Conservation (phyloP, 2,797 vertebrate species). For the Sphenodon punctatus region DNA sequence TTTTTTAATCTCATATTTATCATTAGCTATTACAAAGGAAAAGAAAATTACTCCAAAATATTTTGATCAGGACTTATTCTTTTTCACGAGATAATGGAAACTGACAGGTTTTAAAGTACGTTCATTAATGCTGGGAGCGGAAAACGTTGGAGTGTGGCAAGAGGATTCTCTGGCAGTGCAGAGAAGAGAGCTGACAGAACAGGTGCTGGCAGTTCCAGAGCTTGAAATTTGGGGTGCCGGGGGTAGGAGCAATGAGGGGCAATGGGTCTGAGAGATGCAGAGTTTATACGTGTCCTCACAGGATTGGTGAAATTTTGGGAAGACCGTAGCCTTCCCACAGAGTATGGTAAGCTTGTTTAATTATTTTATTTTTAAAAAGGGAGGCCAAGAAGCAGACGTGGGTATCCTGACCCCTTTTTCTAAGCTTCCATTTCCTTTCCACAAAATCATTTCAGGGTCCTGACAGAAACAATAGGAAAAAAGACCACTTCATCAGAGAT, state of each 20-base stretch:
- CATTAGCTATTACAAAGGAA: not conserved
- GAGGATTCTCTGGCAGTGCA: not conserved
- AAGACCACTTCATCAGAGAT: constrained; percentile 68
- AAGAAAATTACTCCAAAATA: not conserved
- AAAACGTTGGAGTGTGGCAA: not conserved
- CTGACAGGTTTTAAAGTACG: not conserved
- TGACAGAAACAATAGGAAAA: not conserved
- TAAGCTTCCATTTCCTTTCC: constrained; percentile 44
- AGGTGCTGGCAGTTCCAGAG: not conserved
- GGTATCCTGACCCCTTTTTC: constrained; percentile 36
- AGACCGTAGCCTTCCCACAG: too few species aligned
- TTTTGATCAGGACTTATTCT: not conserved
- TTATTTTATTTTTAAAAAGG: not conserved
- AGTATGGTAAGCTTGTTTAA: too few species aligned
- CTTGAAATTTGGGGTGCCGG: too few species aligned
- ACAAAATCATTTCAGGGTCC: constrained; percentile 39
- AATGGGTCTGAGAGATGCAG: too few species aligned
- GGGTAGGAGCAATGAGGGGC: too few species aligned
- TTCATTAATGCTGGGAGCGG: not conserved
- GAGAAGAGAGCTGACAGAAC: constrained; percentile 1
- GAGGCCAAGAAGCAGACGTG: not conserved
- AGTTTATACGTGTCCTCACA: too few species aligned
- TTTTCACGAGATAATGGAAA: not conserved
- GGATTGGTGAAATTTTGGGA: too few species aligned
- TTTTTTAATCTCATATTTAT: not conserved